A percentile compares a stretch with the other conserved stretches of the same genome.
These are phyloP conservation scores for Neoarius graeffei DNA, from an alignment of 2,113 vertebrate species.

Conservation along the genomic window DNA sequence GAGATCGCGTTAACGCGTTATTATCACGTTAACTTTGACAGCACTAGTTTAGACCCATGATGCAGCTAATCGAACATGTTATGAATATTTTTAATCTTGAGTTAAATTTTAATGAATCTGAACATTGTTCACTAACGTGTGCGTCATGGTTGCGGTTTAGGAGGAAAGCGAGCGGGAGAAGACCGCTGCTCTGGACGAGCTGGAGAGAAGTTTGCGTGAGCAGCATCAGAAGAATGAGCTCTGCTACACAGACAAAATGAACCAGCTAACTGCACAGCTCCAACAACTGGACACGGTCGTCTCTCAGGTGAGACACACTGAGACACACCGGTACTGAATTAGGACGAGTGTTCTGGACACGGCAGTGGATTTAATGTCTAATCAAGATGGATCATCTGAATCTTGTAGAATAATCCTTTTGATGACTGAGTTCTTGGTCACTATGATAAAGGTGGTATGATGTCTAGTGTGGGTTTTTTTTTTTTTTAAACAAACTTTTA, in stretches of 20 bases:
- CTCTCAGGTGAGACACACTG: conserved; percentile 64
- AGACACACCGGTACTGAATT: background rate
- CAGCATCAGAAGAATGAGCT: conserved; percentile 69
- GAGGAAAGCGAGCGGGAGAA: conserved; percentile 66
- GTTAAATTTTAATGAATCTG: background rate
- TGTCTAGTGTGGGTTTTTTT: background rate
- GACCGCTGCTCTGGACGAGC: conserved; percentile 63
- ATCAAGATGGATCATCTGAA: background rate
- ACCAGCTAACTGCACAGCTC: conserved; percentile 70
- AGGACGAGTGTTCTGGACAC: too few relatives aligned
- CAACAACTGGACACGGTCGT: conserved; percentile 72
- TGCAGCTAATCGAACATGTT: too few relatives aligned
- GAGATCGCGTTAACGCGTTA: too few relatives aligned
- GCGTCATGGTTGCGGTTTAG: conserved; percentile 49
- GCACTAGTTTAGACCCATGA: too few relatives aligned
- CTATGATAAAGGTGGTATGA: background rate
- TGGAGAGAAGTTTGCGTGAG: conserved; percentile 59
- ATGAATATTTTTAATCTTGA: too few relatives aligned
- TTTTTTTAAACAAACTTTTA: background rate
- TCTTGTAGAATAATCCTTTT: background rate
- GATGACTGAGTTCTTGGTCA: background rate
- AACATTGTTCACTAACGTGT: background rate
- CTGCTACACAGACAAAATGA: conserved; percentile 71
- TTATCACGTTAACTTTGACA: too few relatives aligned
- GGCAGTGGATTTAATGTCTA: background rate